Evolutionary conservation across 2,888 invertebrate species (phyloP), one percentile per base, ranked within the genome.

Genomic region (Diarsia brunnea): DNA sequence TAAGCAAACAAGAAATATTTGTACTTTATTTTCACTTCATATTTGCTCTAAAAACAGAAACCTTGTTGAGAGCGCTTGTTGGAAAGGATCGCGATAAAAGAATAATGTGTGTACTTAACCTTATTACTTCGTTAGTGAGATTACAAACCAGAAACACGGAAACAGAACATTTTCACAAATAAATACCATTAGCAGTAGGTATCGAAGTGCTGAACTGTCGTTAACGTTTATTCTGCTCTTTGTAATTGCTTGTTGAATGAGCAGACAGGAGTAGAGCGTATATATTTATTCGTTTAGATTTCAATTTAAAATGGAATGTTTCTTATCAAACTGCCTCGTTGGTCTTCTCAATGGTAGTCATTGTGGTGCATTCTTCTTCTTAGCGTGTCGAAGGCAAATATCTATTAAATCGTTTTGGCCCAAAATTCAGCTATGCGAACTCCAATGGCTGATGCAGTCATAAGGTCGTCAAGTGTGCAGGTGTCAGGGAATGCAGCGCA

Each of bases 71-170:
- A 69, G 43, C 60, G 61, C 51, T 72, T 70, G 67, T 68, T 71
- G 49, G 60, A 60, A 75, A 71, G 68, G 69, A 77, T 79, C 58
- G 66, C 75, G 21, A 79, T 81, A 73, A 75, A 81, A 79, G 73
- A 84, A 81, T 85, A 77, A 86, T 75, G 84, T 75, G 64, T 77
- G 63, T 87, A 77, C 85, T 84, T 84, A 78, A 73, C 73, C 66
- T 72, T 84, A 85, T 85, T 84, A 84, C 82, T 83, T 84, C 47
- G 73, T 84, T 81, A 75, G 72, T 65, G 64, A 65, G 82, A 84
- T 85, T 79, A 79, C 79, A 81, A 85, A 86, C 79, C 77, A 72
- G 66, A 73, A 84, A 78, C 74, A 76, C 19, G 60, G 24, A 10
- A 63, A 31, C 38, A 83, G 65, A 72, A 78, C 84, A 78, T 69